These are phyloP conservation scores for Coryphaenoides rupestris DNA, from an alignment of 2,113 vertebrate species.

Conservation along the genomic window DNA sequence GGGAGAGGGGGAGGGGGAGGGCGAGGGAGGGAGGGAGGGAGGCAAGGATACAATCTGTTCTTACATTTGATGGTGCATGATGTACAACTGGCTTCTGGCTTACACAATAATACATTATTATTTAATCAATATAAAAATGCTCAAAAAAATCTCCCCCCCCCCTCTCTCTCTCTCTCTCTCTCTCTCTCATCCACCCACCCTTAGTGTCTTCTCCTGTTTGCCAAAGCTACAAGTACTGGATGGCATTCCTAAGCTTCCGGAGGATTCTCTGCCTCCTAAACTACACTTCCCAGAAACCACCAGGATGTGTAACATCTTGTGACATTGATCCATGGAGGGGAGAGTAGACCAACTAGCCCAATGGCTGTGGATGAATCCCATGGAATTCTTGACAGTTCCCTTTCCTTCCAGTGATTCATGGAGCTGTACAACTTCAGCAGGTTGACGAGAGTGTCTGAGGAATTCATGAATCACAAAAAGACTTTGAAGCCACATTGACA, in stretches of 20 bases:
- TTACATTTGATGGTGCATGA: no score
- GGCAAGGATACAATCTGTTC: background rate
- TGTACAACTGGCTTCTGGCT: no score
- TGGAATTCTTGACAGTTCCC: background rate
- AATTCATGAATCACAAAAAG: background rate
- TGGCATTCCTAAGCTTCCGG: conserved; percentile 85
- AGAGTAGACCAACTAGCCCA: no score
- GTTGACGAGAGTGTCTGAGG: no score
- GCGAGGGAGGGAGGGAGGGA: background rate
- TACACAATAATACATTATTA: no score
- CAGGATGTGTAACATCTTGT: conserved; percentile 82
- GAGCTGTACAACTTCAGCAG: background rate
- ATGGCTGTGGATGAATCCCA: background rate
- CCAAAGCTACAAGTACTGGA: conserved; percentile 92
- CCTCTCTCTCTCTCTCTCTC: conserved; percentile 11
- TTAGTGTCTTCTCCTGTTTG: conserved; percentile 90
- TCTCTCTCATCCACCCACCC: conserved; percentile 11
- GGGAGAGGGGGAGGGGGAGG: background rate
- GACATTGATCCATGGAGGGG: conserved; percentile 31
- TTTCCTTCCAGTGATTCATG: no score
- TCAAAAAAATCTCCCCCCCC: background rate
- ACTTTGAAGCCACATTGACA: conserved; percentile 1
- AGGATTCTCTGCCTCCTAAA: conserved; percentile 71
- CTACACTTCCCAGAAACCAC: conserved; percentile 59
- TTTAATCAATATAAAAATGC: no score